These are phyloP conservation scores for Pristionchus entomophagus DNA, from an alignment of 2,888 invertebrate species.

Conservation along the genomic window DNA sequence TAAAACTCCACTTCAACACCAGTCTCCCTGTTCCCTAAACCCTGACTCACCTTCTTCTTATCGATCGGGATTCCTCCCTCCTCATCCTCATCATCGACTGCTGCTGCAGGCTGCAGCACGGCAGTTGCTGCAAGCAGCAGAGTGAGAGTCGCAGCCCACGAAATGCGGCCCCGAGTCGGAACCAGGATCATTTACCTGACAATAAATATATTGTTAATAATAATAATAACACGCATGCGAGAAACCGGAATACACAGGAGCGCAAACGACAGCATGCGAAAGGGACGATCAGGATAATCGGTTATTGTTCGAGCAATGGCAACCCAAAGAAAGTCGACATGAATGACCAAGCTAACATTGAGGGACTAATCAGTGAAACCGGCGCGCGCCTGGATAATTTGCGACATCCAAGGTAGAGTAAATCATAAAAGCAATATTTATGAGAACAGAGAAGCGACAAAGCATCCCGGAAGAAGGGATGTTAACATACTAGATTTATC, in stretches of 20 bases:
- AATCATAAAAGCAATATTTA: too few species aligned
- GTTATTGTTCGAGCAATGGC: not conserved
- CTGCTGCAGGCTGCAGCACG: not conserved
- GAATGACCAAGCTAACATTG: not conserved
- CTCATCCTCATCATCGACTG: not conserved
- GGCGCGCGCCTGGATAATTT: too few species aligned
- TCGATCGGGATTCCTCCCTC: constrained; percentile 30
- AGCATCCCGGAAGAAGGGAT: too few species aligned
- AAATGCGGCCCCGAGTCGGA: not conserved
- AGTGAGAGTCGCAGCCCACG: not conserved
- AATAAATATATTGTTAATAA: not conserved
- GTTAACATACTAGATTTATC: too few species aligned
- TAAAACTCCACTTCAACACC: not conserved
- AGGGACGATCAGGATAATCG: not conserved
- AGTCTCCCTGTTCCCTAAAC: not conserved
- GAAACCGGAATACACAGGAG: not conserved
- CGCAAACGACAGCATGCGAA: not conserved
- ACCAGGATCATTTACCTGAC: not conserved
- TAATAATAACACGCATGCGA: not conserved
- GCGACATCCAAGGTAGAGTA: too few species aligned
- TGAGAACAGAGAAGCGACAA: too few species aligned
- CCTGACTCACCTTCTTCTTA: not conserved
- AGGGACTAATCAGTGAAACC: too few species aligned
- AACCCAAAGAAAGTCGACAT: not conserved
- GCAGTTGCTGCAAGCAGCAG: not conserved